A percentile compares a stretch with the other conserved stretches of the same genome.
phyloP scores from a whole-genome alignment of 2,797 vertebrate species.

The Chromobotia macracanthus region DNA sequence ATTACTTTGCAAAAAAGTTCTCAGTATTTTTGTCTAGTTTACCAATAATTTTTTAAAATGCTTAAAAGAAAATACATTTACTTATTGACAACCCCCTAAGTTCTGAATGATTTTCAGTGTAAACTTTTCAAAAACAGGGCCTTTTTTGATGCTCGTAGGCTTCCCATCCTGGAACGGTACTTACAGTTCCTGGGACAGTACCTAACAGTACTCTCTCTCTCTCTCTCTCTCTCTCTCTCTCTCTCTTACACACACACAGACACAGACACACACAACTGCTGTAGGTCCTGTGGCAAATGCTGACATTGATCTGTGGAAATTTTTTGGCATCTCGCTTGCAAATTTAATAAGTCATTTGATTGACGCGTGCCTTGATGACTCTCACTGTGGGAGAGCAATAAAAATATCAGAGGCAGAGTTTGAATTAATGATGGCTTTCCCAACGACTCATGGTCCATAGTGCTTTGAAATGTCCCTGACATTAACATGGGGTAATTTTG shows the following conservation, averaged over 20 bases:
- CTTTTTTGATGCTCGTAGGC: slow-evolving; percentile 67
- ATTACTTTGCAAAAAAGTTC: not conserved
- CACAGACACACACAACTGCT: not conserved
- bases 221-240: not conserved
- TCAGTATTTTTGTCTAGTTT: too few relatives aligned
- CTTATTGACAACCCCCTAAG: not conserved
- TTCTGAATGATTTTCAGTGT: slow-evolving; percentile 16
- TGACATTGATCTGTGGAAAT: slow-evolving; percentile 29
- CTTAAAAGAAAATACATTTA: too few relatives aligned
- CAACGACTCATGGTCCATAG: slow-evolving; percentile 10
- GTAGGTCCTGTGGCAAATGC: not conserved
- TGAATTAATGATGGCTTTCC: slow-evolving; percentile 51
- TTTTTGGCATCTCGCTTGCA: slow-evolving; percentile 29
- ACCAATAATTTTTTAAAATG: too few relatives aligned
- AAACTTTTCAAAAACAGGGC: slow-evolving; percentile 71
- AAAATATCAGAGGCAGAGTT: slow-evolving; percentile 34
- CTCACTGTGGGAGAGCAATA: slow-evolving; percentile 39
- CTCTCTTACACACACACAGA: not conserved
- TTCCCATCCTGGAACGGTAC: slow-evolving; percentile 68
- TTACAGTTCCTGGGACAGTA: too few relatives aligned
- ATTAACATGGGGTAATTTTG: slow-evolving; percentile 38
- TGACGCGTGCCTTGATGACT: slow-evolving; percentile 46
- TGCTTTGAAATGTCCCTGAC: slow-evolving; percentile 23
- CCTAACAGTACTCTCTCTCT: slow-evolving; percentile 61
- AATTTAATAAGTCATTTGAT: slow-evolving; percentile 47